phyloP scores from a whole-genome alignment of 2,888 invertebrate species.

The Nymphalis c-album region DNA sequence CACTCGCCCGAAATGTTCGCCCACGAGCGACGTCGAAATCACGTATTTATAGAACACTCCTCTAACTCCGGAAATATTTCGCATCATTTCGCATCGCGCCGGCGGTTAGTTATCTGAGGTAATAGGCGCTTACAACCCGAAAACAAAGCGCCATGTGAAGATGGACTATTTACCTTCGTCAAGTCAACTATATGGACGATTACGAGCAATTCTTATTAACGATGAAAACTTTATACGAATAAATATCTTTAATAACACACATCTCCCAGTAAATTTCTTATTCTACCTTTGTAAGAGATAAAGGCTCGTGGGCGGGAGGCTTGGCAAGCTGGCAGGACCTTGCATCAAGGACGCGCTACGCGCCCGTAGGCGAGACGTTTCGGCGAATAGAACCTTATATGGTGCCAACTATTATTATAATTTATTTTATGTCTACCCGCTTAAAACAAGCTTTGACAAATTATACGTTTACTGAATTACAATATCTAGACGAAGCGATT shows the following conservation, averaged over 20 bases:
- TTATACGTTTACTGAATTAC: conserved; percentile 2
- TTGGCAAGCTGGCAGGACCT: conserved; percentile 68
- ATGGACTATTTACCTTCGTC: neutral
- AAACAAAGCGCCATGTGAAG: conserved; percentile 30
- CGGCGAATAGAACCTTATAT: conserved; percentile 65
- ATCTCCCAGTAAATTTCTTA: neutral
- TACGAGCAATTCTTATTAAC: too few relatives aligned
- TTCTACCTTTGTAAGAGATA: conserved; percentile 34
- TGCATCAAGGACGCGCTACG: conserved; percentile 70
- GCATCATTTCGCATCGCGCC: conserved; percentile 78
- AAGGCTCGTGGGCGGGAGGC: conserved; percentile 59
- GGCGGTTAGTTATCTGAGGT: conserved; percentile 68
- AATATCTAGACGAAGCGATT: neutral
- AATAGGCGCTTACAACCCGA: conserved; percentile 47
- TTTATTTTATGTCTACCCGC: conserved; percentile 19
- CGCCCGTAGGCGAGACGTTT: conserved; percentile 61
- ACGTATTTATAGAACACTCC: conserved; percentile 80
- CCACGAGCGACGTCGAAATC: conserved; percentile 76
- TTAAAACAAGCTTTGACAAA: conserved; percentile 4
- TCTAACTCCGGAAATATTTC: conserved; percentile 82
- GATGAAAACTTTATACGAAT: too few relatives aligned
- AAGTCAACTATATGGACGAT: neutral
- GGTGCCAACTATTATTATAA: conserved; percentile 42
- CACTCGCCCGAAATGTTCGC: conserved; percentile 74
- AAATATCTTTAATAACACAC: too few relatives aligned